Evolutionary conservation across 2,797 vertebrate species (phyloP).

Genomic region (Sebastiscus albofasciatus): DNA sequence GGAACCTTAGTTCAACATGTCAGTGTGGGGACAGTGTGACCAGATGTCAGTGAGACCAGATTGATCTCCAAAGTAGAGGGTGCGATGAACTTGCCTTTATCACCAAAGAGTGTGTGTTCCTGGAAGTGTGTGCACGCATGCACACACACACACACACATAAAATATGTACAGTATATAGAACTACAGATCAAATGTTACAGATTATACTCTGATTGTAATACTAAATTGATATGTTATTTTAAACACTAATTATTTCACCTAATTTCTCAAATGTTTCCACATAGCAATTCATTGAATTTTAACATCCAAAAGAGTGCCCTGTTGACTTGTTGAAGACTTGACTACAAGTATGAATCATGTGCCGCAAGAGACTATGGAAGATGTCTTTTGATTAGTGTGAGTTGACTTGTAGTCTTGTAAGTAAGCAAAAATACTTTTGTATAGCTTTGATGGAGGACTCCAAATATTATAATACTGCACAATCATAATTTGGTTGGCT

Average conservation of each 20-base stretch:
- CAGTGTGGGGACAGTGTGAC: slow-evolving; percentile 6
- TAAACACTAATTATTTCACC: neutral
- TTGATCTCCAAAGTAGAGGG: slow-evolving; percentile 4
- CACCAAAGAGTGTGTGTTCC: neutral
- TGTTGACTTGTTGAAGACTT: neutral
- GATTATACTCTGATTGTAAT: neutral
- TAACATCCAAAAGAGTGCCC: neutral
- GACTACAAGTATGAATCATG: neutral
- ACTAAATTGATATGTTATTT: neutral
- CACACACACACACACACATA: neutral
- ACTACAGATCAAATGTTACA: neutral
- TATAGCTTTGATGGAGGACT: neutral
- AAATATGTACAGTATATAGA: no score
- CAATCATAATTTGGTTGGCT: no score
- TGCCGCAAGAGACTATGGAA: neutral
- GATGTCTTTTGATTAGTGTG: neutral
- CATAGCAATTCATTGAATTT: no score
- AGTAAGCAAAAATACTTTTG: neutral
- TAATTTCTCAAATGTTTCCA: neutral
- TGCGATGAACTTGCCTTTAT: neutral
- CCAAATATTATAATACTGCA: no score
- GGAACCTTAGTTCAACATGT: neutral
- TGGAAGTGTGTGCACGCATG: neutral
- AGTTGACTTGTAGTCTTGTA: neutral
- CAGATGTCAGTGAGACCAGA: neutral